Evolutionary conservation across 2,888 invertebrate species (phyloP), one percentile per base, ranked within the genome.

Genomic region (Lomographa bimaculata): DNA sequence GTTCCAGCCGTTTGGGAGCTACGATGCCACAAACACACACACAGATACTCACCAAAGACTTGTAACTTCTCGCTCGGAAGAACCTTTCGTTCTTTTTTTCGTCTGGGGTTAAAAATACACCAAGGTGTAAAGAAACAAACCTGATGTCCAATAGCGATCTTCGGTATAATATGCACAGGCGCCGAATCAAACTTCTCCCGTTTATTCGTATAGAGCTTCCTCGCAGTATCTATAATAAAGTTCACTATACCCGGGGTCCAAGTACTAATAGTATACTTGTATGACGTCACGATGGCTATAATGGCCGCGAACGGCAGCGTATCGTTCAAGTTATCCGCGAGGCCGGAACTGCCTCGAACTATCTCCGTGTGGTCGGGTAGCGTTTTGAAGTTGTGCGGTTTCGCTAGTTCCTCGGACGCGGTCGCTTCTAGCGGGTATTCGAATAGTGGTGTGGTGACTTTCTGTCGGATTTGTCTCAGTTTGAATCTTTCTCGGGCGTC

Each of bases 231-330:
- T 6, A 92, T 61, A 0, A 91, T 81, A 55, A 92, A 93, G 55
- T 91, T 91, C 0, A 94, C 89, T 0, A 93, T 83, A 0, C 90
- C 89, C 0, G 65, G 40, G 1, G 90, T 90, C 94, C 94, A 94
- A 0, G 93, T 90, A 14, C 89, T 75, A 1, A 91, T 79, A 0
- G 80, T 50, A 50, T 91, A 92, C 55, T 93, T 93, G 46, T 91
- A 90, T 0, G 92, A 91, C 3, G 92, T 90, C 0, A 92, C 91
- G 0, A 90, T 77, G 0, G 92, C 91, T 89, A 91, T 91, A n/a
- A 92, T 89, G 7, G 91, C 85, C 1, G 87, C 77, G 50, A 91
- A 91, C 0, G 92, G 92, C 0, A 91, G 71, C 8, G 87, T 70
- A 33, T 89, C 83, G 2, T 64, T 46, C 0, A 66, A 60, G 1